Percentiles rank a stretch among this genome's conserved stretches.
phyloP scores from a whole-genome alignment of 1,140 invertebrate genomes.

The Pemphigus obesinymphae region DNA sequence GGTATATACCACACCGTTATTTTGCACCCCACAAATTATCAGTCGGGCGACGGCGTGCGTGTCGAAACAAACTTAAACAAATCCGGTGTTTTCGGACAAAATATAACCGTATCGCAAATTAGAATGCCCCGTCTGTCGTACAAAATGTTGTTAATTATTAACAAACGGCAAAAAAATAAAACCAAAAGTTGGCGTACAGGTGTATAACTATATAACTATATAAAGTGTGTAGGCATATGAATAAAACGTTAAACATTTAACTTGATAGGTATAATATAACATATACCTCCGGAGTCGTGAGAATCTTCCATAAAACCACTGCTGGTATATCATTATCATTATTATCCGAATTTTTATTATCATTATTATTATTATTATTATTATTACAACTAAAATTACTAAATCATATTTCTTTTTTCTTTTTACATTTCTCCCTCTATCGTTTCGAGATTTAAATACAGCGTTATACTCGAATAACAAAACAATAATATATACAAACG shows the following conservation, averaged over 20 bases:
- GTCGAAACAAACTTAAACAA: not conserved
- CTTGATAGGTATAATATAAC: not conserved
- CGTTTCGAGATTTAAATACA: not conserved
- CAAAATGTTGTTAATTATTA: not conserved
- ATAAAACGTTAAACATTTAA: not conserved
- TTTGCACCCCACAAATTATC: constrained; percentile 32
- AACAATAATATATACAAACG: no score
- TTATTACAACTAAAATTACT: not conserved
- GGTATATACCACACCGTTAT: not conserved
- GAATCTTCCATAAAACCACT: constrained; percentile 13
- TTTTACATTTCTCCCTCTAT: no score
- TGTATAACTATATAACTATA: no score
- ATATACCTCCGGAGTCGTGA: not conserved
- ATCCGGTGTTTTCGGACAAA: constrained; percentile 17
- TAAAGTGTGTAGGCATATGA: not conserved
- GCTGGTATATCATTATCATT: no score
- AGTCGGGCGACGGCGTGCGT: not conserved
- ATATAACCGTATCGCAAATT: not conserved
- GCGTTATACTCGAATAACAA: no score
- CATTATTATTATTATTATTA: not conserved
- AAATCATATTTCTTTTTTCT: constrained; percentile 1
- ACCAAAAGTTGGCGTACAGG: no score
- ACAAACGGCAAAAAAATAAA: not conserved
- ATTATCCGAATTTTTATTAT: no score
- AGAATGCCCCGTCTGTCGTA: not conserved